These are phyloP conservation scores for Dryobotodes eremita DNA, from an alignment of 2,888 invertebrate species.

Conservation along the genomic window DNA sequence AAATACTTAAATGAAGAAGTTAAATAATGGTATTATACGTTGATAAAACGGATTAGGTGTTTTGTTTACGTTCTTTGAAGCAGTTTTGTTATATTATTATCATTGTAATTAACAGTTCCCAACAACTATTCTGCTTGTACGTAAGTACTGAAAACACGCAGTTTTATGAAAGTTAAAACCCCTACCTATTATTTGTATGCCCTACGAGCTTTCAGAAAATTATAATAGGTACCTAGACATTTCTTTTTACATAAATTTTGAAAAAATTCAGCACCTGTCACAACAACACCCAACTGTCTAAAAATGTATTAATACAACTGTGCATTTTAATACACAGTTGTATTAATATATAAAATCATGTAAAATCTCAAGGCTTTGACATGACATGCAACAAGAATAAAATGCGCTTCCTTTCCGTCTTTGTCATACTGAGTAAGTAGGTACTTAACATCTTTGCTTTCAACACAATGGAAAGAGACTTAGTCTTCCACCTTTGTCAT, in stretches of 20 bases:
- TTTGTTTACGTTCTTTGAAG: neutral
- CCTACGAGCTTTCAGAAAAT: neutral
- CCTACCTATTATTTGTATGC: neutral
- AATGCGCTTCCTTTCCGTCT: neutral
- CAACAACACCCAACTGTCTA: neutral
- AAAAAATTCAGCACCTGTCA: neutral
- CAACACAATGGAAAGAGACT: constrained; percentile 23
- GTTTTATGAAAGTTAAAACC: neutral
- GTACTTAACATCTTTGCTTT: constrained; percentile 13
- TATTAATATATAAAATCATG: too few relatives aligned
- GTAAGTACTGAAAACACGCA: neutral
- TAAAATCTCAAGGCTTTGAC: neutral
- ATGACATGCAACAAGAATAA: neutral
- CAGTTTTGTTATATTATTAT: neutral
- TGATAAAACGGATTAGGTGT: neutral
- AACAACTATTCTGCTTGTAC: neutral
- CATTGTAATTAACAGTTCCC: neutral
- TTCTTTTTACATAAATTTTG: too few relatives aligned
- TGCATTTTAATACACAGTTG: too few relatives aligned
- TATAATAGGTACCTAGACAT: neutral
- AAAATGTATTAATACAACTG: neutral
- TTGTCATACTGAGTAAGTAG: neutral
- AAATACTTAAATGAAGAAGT: constrained; percentile 28
- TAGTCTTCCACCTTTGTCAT: constrained; percentile 55
- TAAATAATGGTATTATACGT: constrained; percentile 3